Evolutionary conservation across 2,113 vertebrate species (phyloP), one percentile per base, ranked within the genome.

Genomic region (Amphiprion ocellaris): DNA sequence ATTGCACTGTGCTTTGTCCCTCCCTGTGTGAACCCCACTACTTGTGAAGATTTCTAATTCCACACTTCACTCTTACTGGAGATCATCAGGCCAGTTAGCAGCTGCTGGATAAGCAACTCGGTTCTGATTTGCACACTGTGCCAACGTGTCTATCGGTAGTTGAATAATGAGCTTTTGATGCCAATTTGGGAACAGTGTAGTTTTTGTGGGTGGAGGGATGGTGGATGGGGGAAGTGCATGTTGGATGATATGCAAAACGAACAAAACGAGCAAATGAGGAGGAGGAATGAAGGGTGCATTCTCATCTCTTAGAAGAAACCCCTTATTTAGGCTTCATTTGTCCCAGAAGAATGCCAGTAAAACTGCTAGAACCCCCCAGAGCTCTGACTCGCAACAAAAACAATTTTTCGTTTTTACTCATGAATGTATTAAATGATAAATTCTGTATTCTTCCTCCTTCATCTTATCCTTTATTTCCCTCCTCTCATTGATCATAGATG

Each of bases 91-190:
- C 61, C 50, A 59, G 63, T 79, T 47, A 69, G 63, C 81, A 77
- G 21, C 56, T 73, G 63, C 71, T 54, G 66, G 39, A 65, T 30
- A 23, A 76, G 59, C 54, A 10, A 49, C 75, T 70, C 33, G 15
- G 52, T 64, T 77, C 77, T 77, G 49, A 75, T 86, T 63, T 46
- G 56, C 55, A 47, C 37, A 79, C 5, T 33, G 33, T 12, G 55
- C 83, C 68, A 79, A 60, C 17, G 3, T 56, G 53, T 87, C 74
- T 64, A 65, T 64, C 69, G 49, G 71, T 65, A 37, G 55, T 61
- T 56, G 63, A 86, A 78, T 85, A 89, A 89, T 83, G 83, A 92
- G 69, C 75, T 39, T 49, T 54, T 53, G 61, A 69, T 79, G 63
- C 64, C 72, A 87, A 62, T 74, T 82, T 79, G 67, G 49, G 55